These are phyloP conservation scores for Baronia brevicornis DNA, from an alignment of 2,888 invertebrate genomes.

Conservation along the genomic window DNA sequence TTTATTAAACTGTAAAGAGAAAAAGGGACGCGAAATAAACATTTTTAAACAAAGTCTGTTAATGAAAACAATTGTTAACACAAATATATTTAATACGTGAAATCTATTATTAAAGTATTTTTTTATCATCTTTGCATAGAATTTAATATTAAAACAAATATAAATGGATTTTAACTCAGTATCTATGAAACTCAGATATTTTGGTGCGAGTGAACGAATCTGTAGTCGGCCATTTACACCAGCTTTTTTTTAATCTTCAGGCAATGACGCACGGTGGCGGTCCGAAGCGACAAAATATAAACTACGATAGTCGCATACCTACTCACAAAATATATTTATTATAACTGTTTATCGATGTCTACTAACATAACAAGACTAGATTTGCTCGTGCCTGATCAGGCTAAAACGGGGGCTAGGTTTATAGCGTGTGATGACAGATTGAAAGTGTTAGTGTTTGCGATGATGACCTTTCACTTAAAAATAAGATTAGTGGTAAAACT, in stretches of 20 bases:
- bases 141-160: constrained; percentile 15
- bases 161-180: too few species aligned
- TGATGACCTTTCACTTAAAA: constrained; percentile 46
- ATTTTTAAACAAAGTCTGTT: too few species aligned
- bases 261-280: constrained; percentile 66
- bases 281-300: constrained; percentile 41
- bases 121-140: too few species aligned
- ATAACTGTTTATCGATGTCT: constrained; percentile 68
- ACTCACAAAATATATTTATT: constrained; percentile 31
- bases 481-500: too few species aligned
- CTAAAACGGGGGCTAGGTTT: constrained; percentile 68
- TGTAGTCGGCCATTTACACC: constrained; percentile 42
- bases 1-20: too few species aligned
- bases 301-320: constrained; percentile 39
- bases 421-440: constrained; percentile 57
- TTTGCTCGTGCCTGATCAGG: constrained; percentile 58
- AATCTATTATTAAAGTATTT: constrained; percentile 42
- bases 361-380: constrained; percentile 68
- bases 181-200: constrained; percentile 44
- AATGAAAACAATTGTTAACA: too few species aligned
- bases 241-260: constrained; percentile 39
- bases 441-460: constrained; percentile 38
- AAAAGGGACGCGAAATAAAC: too few species aligned
- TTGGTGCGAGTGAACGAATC: constrained; percentile 47
- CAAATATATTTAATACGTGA: too few species aligned